Percentiles rank a stretch among this genome's conserved stretches.
Conservation (phyloP, 2,113 vertebrate species). For the Enhydra lutris region DNA sequence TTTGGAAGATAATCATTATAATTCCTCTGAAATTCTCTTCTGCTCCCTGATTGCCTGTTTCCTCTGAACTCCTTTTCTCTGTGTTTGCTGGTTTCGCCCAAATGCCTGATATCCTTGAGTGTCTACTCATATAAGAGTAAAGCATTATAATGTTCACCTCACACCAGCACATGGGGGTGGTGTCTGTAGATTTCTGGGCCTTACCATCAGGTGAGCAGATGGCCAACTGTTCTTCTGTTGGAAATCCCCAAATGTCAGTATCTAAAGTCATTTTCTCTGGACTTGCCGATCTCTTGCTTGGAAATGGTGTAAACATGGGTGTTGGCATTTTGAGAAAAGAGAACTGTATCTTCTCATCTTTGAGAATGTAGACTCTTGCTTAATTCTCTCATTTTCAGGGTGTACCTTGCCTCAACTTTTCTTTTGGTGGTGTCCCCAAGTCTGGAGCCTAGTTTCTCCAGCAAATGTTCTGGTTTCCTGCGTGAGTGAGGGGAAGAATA, state of each 20-base stretch:
- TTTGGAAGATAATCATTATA: background rate
- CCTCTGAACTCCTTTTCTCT: background rate
- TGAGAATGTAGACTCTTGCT: background rate
- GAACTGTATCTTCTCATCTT: background rate
- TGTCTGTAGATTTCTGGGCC: background rate
- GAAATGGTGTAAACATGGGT: background rate
- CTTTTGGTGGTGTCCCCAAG: background rate
- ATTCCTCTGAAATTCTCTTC: background rate
- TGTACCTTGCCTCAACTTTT: background rate
- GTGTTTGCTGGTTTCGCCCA: background rate
- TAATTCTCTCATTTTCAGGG: background rate
- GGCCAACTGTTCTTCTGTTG: background rate
- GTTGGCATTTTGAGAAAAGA: background rate
- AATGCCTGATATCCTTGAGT: background rate
- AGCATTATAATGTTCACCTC: background rate
- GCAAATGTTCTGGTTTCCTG: background rate
- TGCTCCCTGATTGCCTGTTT: background rate
- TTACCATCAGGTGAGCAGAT: background rate
- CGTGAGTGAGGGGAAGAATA: background rate
- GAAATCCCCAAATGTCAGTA: background rate
- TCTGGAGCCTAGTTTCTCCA: background rate
- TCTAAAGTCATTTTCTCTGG: background rate
- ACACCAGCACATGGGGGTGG: fast-evolving
- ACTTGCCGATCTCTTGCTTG: background rate
- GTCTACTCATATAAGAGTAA: background rate